Evolutionary conservation across 2,888 invertebrate genomes (phyloP), one percentile per base, ranked within the genome.

Genomic region (Papilio gigon): DNA sequence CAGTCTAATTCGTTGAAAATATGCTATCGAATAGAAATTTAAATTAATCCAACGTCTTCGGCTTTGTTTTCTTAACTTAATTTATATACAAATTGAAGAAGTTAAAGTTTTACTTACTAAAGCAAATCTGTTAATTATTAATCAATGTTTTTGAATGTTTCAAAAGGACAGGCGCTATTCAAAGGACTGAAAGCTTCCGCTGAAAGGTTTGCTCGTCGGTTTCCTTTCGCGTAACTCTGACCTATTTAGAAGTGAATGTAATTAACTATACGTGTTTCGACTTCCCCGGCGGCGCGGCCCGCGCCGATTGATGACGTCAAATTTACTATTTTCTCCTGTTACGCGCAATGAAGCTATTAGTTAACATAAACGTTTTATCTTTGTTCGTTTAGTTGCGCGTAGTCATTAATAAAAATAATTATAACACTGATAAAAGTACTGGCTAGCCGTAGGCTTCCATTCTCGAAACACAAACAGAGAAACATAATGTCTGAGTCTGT

Each of bases 221-320:
- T 50, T 42, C 50, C 56, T 33, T 40, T 61, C 11, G 44, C 37
- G 20, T 66, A 56, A 42, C 33, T 56, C 25, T 56, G 67, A 62
- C 56, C 67, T 53, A 62, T 67, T 67, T 67, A 61, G 30, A 30
- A 60, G 40, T 2, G 33, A 62, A 67, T 53, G 53, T 61, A 62
- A 67, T 67, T 62, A 67, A 67, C 62, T 62, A 67, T 17, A 56
- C 33, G 62, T 67, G 62, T 67, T 62, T 62, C 17, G 56, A 56
- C 62, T 67, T 53, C 4, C 30, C 27, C 27, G 4, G 11, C 25
- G 27, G 33, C 40, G 25, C 22, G 25, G 40, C n/a, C 60, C 27
- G 20, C 37, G 17, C 33, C 37, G 42, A 37, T 40, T 60, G 60
- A 40, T 40, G 25, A 25, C 25, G 27, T 40, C 59, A 40, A 60